Conservation (phyloP, 2,888 invertebrate species). For the Eupeodes luniger region DNA sequence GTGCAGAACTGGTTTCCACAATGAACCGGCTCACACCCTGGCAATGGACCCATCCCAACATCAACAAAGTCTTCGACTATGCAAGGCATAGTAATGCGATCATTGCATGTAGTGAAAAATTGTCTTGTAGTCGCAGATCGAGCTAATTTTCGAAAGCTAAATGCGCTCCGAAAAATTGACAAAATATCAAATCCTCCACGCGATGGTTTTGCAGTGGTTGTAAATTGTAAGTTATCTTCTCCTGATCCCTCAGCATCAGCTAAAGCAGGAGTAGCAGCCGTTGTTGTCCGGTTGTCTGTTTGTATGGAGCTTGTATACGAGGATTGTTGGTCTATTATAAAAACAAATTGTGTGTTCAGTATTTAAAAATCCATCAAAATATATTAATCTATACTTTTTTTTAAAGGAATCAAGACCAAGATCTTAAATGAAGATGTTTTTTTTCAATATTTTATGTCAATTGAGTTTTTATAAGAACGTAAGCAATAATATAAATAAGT, state of each 20-base stretch:
- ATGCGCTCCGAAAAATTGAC: conserved; percentile 81
- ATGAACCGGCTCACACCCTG: conserved; percentile 90
- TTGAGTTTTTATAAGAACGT: too few species aligned
- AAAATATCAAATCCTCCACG: conserved; percentile 82
- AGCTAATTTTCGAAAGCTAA: conserved; percentile 77
- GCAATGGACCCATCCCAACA: conserved; percentile 84
- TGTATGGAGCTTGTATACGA: not conserved
- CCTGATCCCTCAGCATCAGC: conserved; percentile 86
- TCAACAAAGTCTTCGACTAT: conserved; percentile 93
- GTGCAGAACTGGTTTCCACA: conserved; percentile 91
- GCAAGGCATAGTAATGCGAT: conserved; percentile 92
- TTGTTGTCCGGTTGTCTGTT: conserved; percentile 15
- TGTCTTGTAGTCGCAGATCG: conserved; percentile 77
- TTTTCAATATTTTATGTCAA: too few species aligned
- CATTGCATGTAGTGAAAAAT: conserved; percentile 85
- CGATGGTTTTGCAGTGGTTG: conserved; percentile 77
- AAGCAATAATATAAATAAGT: too few species aligned
- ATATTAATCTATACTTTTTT: too few species aligned
- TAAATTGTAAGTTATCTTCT: conserved; percentile 79
- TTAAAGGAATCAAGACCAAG: too few species aligned
- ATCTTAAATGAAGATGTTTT: too few species aligned
- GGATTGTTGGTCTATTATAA: conserved; percentile 30
- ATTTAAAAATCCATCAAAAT: too few species aligned
- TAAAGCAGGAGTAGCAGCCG: conserved; percentile 20
- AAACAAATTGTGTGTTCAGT: too few species aligned